phyloP scores from a whole-genome alignment of 2,797 vertebrate species.

The Acanthiza pusilla region DNA sequence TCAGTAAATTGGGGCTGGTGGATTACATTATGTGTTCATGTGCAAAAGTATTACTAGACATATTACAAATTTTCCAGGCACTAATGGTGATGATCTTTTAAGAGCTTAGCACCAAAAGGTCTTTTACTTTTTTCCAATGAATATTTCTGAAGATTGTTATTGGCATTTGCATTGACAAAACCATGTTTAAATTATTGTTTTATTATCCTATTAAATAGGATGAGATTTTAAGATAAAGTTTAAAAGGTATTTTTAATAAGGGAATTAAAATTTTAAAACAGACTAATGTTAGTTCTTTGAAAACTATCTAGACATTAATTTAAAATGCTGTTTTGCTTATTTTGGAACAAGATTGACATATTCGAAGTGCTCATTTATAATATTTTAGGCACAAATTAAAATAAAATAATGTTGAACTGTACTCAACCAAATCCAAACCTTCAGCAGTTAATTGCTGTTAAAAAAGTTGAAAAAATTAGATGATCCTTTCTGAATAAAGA shows the following conservation, averaged over 20 bases:
- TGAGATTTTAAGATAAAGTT: background rate
- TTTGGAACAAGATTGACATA: background rate
- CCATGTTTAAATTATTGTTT: background rate
- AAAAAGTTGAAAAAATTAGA: background rate
- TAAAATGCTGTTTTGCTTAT: background rate
- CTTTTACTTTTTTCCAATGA: rapidly evolving
- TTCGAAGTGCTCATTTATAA: background rate
- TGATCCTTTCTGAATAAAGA: background rate
- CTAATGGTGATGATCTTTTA: background rate
- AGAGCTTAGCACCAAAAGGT: background rate
- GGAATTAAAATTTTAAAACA: background rate
- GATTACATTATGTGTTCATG: background rate
- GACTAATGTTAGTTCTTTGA: background rate
- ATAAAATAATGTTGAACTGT: background rate
- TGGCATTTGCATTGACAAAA: background rate
- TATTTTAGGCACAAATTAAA: background rate
- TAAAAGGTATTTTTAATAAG: background rate
- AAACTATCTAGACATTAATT: background rate
- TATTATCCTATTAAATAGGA: background rate
- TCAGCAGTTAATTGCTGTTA: background rate
- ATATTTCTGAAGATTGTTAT: background rate
- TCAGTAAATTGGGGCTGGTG: background rate
- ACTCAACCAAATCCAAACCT: background rate
- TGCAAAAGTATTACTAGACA: background rate
- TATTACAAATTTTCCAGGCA: background rate